These are phyloP conservation scores for Phortica variegata DNA, from an alignment of 1,140 invertebrate genomes.

Conservation along the genomic window DNA sequence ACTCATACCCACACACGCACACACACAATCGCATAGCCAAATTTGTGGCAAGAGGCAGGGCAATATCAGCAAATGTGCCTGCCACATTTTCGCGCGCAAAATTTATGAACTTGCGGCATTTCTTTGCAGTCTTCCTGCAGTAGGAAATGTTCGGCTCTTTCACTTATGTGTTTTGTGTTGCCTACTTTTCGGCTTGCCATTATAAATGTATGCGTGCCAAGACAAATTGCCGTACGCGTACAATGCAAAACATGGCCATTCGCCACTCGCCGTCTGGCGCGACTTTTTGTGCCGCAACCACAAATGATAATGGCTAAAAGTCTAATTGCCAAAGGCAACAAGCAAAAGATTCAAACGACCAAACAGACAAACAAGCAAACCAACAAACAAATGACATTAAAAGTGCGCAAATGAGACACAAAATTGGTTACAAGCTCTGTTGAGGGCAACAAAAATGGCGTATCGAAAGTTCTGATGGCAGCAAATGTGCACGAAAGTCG, in stretches of 20 bases:
- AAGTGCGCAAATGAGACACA: slow-evolving; percentile 50
- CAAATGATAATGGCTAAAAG: too few relatives aligned
- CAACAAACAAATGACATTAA: slow-evolving; percentile 35
- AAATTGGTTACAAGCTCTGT: too few relatives aligned
- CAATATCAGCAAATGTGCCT: background rate
- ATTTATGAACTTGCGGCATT: slow-evolving; percentile 50
- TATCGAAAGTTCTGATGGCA: too few relatives aligned
- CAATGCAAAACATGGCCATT: slow-evolving; percentile 47
- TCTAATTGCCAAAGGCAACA: slow-evolving; percentile 37
- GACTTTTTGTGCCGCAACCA: too few relatives aligned
- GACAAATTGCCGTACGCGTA: slow-evolving; percentile 51
- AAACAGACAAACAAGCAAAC: too few relatives aligned
- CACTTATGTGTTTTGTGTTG: slow-evolving; percentile 28
- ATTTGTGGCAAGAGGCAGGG: background rate
- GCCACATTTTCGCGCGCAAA: background rate
- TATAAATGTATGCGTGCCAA: slow-evolving; percentile 14
- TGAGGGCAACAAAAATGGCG: too few relatives aligned
- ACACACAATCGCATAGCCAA: background rate
- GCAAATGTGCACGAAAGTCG: too few relatives aligned
- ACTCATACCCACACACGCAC: too few relatives aligned
- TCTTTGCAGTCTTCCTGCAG: background rate
- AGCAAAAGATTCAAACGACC: too few relatives aligned
- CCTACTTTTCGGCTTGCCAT: slow-evolving; percentile 38
- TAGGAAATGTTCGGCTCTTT: background rate
- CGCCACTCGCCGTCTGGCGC: slow-evolving; percentile 29